A percentile compares a stretch with the other conserved stretches of the same genome.
phyloP scores from a whole-genome alignment of 2,113 vertebrate species.

The Anguilla rostrata region DNA sequence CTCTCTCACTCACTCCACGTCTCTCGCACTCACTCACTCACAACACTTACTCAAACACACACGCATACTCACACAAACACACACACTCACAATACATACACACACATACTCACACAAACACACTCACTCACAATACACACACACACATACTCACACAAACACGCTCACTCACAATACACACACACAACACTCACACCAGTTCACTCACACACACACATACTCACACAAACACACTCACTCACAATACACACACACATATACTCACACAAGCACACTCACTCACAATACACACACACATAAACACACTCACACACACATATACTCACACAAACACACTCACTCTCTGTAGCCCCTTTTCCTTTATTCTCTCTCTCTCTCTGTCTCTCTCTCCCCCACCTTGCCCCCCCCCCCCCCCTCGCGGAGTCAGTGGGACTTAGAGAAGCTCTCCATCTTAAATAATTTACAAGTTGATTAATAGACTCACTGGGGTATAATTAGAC shows the following conservation, averaged over 20 bases:
- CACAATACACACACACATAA: background rate
- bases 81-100: constrained; percentile 4
- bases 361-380: background rate
- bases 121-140: background rate
- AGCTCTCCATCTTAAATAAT: constrained; percentile 94
- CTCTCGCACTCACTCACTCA: background rate
- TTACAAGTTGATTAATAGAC: constrained; percentile 99
- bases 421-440: constrained; percentile 89
- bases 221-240: background rate
- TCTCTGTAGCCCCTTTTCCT: background rate
- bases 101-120: background rate
- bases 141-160: background rate
- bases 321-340: constrained; percentile 37
- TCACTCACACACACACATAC: background rate
- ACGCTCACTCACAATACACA: background rate
- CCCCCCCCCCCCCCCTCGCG: constrained; percentile 43
- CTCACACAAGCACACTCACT: background rate
- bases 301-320: background rate
- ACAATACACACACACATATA: background rate
- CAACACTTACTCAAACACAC: background rate
- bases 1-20: constrained; percentile 5
- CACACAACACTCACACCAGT: constrained; percentile 32
- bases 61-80: constrained; percentile 33
- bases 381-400: constrained; percentile 28
- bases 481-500: constrained; percentile 99